These are phyloP conservation scores for Caenorhabditis sinica DNA, from an alignment of 2,888 invertebrate genomes.

Conservation along the genomic window DNA sequence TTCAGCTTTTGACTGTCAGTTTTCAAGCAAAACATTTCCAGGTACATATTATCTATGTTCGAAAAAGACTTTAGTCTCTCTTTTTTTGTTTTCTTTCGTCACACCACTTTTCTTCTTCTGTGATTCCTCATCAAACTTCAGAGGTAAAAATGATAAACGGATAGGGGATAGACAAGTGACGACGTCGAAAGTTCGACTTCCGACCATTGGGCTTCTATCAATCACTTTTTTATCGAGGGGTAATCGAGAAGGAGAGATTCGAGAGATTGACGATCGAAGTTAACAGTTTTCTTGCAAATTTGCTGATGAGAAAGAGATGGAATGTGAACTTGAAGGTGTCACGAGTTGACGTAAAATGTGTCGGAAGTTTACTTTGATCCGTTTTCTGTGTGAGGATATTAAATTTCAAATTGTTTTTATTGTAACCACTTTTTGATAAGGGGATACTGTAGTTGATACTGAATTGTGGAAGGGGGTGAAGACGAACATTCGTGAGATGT, in stretches of 20 bases:
- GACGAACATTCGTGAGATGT: neutral
- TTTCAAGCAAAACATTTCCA: neutral
- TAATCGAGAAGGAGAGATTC: neutral
- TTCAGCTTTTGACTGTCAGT: neutral
- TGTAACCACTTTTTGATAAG: neutral
- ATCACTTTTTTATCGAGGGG: conserved; percentile 33
- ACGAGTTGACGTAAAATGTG: conserved; percentile 28
- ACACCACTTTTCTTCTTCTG: conserved; percentile 25
- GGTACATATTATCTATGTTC: conserved; percentile 19
- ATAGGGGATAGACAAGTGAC: conserved; percentile 23
- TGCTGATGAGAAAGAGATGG: neutral
- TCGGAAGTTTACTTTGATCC: conserved; percentile 47
- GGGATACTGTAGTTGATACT: conserved; percentile 17
- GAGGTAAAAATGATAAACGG: conserved; percentile 24
- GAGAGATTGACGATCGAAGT: conserved; percentile 42
- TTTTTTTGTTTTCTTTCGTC: conserved; percentile 36
- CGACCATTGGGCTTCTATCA: conserved; percentile 60
- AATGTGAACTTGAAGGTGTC: conserved; percentile 43
- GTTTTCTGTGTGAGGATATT: conserved; percentile 4
- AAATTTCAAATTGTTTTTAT: conserved; percentile 13
- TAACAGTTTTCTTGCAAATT: conserved; percentile 26
- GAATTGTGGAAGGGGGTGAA: neutral
- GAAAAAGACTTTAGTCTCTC: conserved; percentile 28
- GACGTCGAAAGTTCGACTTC: conserved; percentile 64
- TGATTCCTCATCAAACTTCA: conserved; percentile 40